Evolutionary conservation across 2,888 invertebrate species (phyloP).

Genomic region (Cephus nigrinus): DNA sequence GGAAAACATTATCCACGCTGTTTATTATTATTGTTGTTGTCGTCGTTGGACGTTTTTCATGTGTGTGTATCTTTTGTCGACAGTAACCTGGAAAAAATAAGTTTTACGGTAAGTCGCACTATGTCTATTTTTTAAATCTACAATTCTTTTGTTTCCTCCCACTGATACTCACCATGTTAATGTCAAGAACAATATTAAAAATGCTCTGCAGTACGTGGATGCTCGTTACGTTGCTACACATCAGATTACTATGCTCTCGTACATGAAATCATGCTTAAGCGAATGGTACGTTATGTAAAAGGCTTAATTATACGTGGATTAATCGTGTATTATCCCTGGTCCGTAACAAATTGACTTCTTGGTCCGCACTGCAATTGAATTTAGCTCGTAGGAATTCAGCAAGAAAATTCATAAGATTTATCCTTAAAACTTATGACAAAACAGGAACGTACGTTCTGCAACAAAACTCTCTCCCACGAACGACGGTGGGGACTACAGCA

Average conservation of each 20-base stretch:
- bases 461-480: background rate
- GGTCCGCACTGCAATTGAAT: background rate
- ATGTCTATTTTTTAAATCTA: background rate
- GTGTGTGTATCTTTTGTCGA: background rate
- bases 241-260: background rate
- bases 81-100: background rate
- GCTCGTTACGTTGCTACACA: background rate
- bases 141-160: background rate
- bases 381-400: background rate
- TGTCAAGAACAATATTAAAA: background rate
- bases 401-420: background rate
- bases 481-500: background rate
- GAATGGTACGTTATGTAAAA: background rate
- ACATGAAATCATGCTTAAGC: background rate
- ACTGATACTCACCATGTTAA: background rate
- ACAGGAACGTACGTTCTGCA: background rate
- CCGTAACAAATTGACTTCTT: background rate
- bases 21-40: constrained; percentile 1
- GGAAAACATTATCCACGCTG: constrained; percentile 31
- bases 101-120: background rate
- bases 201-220: background rate
- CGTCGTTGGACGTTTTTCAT: background rate
- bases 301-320: background rate
- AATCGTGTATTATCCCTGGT: background rate
- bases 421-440: background rate